Base-by-base conservation (phyloP, 2,797 vertebrate species). In the Neoniphon sammara region DNA sequence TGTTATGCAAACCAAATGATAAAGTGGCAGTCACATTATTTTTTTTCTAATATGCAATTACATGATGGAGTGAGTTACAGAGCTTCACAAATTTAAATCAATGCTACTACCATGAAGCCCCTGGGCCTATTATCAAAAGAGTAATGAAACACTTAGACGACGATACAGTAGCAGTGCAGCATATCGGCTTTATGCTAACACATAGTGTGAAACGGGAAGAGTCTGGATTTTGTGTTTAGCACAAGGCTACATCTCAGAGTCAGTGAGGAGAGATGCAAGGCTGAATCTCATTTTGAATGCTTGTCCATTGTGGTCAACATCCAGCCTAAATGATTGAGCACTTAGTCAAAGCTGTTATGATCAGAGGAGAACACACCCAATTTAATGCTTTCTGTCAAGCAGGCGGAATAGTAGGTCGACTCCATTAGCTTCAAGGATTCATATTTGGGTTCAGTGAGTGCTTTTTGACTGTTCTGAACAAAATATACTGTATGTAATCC, bases 281-380 rank as follows among this genome's bases (percentile, higher is more conserved):
- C 14, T 60, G 21, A 7, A 50, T 67, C 57, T 61, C 17, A 31
- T 56, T 69, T 57, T 74, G 61, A 78, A 66, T 60, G 70, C 52
- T 70, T 69, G 58, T 70, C 74, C 55, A 55, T 75, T 64, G 57
- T 74, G 58, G 39, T 79, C 81, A 34, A 18, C 9, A 70, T 74
- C 50, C 66, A 69, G 74, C 80, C 64, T 42, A 64, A 68, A 83
- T 85, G 76, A 85, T 68, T 69, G 66, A 74, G 74, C 81, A 84
- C 83, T 87, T 85, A 73, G 75, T 76, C 65, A 71, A 69, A 64
- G 70, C 78, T 77, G 64, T 73, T 75, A 75, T 60, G 64, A 77
- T 75, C 31, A 69, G 23, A 65, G 67, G 66, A 68, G 67, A 80
- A 78, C 80, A 80, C 46, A 73, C 56, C 44, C 42, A 71, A 39